phyloP scores from a whole-genome alignment of 2,113 vertebrate genomes.

The Plestiodon gilberti region DNA sequence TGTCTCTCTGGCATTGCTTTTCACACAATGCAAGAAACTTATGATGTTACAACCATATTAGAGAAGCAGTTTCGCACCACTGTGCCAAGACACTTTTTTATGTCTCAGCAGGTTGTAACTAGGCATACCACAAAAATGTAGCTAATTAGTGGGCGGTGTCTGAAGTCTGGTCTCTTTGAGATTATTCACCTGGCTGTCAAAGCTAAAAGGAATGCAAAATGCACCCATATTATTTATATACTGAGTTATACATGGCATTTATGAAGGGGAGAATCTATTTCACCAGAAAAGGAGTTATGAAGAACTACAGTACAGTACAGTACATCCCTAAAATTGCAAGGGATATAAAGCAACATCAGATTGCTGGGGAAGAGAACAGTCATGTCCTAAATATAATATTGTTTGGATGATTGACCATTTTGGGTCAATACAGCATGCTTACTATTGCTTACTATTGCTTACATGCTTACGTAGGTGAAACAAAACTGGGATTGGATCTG shows the following conservation, averaged over 20 bases:
- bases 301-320: not conserved
- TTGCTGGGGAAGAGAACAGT: not conserved
- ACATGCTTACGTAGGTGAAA: too few species aligned
- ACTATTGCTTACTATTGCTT: too few species aligned
- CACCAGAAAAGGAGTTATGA: not conserved
- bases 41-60: not conserved
- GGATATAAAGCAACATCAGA: not conserved
- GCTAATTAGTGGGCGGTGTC: conserved; percentile 22
- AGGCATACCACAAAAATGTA: conserved; percentile 2
- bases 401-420: not conserved
- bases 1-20: not conserved
- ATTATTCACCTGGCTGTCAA: conserved; percentile 5
- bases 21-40: not conserved
- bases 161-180: not conserved
- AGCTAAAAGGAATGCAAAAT: not conserved
- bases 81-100: not conserved
- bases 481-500: not conserved
- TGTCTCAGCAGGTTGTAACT: conserved; percentile 14
- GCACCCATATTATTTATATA: not conserved
- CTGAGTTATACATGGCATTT: not conserved
- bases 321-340: not conserved
- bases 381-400: not conserved
- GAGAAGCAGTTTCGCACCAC: not conserved
- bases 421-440: too few species aligned
- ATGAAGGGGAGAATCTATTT: conserved; percentile 2